phyloP scores from a whole-genome alignment of 2,888 invertebrate species.

The Machimus atricapillus region DNA sequence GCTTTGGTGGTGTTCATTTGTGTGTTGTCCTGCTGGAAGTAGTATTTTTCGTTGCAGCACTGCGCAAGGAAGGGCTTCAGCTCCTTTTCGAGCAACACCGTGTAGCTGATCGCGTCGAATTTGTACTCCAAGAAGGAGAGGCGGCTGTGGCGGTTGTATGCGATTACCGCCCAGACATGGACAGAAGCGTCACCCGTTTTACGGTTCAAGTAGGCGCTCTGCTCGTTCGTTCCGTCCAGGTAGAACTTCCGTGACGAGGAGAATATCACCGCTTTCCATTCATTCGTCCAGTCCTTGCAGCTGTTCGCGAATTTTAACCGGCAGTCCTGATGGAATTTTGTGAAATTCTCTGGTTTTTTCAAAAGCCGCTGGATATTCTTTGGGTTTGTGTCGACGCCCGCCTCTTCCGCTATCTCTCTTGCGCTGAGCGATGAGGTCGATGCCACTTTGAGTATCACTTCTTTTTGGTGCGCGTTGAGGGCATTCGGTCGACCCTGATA shows the following conservation, averaged over 20 bases:
- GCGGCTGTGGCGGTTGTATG: not conserved
- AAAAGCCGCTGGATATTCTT: constrained; percentile 11
- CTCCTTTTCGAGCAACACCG: constrained; percentile 19
- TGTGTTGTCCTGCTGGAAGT: constrained; percentile 18
- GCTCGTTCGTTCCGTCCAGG: constrained; percentile 20
- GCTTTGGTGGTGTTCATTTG: constrained; percentile 29
- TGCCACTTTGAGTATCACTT: constrained; percentile 21
- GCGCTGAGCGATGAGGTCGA: constrained; percentile 1
- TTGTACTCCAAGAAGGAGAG: constrained; percentile 6
- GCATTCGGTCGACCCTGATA: constrained; percentile 22
- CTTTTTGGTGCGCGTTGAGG: constrained; percentile 4
- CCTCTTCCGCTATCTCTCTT: constrained; percentile 17
- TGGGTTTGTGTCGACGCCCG: constrained; percentile 14
- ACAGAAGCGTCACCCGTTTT: constrained; percentile 14
- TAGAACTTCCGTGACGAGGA: constrained; percentile 18
- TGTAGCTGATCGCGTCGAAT: constrained; percentile 33
- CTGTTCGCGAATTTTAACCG: constrained; percentile 8
- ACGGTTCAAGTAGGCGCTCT: constrained; percentile 12
- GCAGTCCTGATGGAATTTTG: constrained; percentile 22
- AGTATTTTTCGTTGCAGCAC: not conserved
- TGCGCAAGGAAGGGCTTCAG: constrained; percentile 11
- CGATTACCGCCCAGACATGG: constrained; percentile 9
- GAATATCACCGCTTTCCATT: constrained; percentile 17
- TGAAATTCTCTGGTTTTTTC: constrained; percentile 8
- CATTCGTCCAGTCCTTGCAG: not conserved